Evolutionary conservation across 2,888 invertebrate genomes (phyloP), one percentile per base, ranked within the genome.

Genomic region (Argynnis bischoffii): DNA sequence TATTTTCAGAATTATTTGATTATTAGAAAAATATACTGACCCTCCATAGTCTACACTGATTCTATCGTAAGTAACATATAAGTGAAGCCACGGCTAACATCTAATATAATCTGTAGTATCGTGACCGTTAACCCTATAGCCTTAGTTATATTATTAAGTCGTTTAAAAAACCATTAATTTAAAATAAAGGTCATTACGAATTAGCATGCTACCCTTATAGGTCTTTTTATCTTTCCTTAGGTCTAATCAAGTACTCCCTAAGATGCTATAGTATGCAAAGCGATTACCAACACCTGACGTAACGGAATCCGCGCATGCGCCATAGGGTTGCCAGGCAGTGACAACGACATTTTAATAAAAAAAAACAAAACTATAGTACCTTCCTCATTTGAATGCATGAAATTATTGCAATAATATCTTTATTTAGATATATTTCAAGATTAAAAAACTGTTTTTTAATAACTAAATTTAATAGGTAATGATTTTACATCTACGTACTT

Each of bases 221-320:
- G n/a, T 47, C n/a, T n/a, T 57, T 26, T 46, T 57, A 57, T 57
- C 26, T 57, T 47, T 4, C 46, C 21, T 41, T 41, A 41, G 35
- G 14, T 46, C 15, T 48, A 57, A 26, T 35, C 16, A 57, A 57
- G 46, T 46, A 46, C 46, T 57, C 63, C 51, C 56, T 66, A 66
- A 69, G 51, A 66, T 16, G 61, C 54, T 61, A 51, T 41, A 55
- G 53, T 66, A 69, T 59, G 63, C 63, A 55, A 69, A 69, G 63
- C 54, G 57, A 66, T 69, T 63, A 69, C 16, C 47, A 57, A 67
- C 71, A 74, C 72, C 74, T 75, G 74, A 73, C 66, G 60, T 69
- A 72, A 71, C 70, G 72, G 70, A 66, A 67, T 63, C 61, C 67
- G 53, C 63, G 69, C 59, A 53, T n/a, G 67, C 47, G 64, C 21